phyloP scores from a whole-genome alignment of 1,140 invertebrate species.

The Acyrthosiphon pisum region DNA sequence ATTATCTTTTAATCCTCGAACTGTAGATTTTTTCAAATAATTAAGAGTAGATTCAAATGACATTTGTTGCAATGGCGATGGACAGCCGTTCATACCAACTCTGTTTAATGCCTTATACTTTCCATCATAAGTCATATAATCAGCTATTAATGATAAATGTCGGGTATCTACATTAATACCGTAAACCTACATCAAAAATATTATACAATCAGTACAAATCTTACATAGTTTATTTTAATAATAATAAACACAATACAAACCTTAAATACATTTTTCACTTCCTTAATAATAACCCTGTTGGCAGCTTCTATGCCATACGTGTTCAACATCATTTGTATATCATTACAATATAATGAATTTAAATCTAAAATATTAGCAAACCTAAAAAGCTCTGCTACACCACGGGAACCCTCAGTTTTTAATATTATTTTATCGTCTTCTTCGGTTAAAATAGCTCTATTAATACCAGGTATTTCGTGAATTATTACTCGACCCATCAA shows the following conservation, averaged over 20 bases:
- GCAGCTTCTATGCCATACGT: conserved; percentile 98
- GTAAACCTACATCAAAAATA: conserved; percentile 73
- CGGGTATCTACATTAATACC: conserved; percentile 93
- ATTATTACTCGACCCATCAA: conserved; percentile 79
- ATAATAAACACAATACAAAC: conserved; percentile 58
- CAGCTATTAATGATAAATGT: conserved; percentile 91
- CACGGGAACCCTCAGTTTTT: conserved; percentile 95
- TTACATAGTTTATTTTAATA: neutral
- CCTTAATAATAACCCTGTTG: conserved; percentile 80
- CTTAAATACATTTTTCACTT: conserved; percentile 64
- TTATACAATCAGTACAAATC: neutral
- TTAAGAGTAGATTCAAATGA: conserved; percentile 92
- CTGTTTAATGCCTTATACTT: conserved; percentile 88
- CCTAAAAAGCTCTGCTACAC: conserved; percentile 85
- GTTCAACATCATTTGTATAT: conserved; percentile 88
- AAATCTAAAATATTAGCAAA: conserved; percentile 83
- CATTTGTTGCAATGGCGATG: conserved; percentile 97
- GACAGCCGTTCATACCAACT: conserved; percentile 83
- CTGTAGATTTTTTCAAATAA: conserved; percentile 81
- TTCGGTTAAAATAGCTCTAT: conserved; percentile 79
- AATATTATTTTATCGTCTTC: conserved; percentile 69
- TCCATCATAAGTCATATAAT: conserved; percentile 98
- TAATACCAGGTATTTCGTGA: conserved; percentile 81
- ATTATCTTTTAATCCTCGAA: conserved; percentile 73
- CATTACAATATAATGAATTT: conserved; percentile 89